Percentiles rank a stretch among this genome's conserved stretches.
These are phyloP conservation scores for Aldrovandia affinis DNA, from an alignment of 2,797 vertebrate species.

Conservation along the genomic window DNA sequence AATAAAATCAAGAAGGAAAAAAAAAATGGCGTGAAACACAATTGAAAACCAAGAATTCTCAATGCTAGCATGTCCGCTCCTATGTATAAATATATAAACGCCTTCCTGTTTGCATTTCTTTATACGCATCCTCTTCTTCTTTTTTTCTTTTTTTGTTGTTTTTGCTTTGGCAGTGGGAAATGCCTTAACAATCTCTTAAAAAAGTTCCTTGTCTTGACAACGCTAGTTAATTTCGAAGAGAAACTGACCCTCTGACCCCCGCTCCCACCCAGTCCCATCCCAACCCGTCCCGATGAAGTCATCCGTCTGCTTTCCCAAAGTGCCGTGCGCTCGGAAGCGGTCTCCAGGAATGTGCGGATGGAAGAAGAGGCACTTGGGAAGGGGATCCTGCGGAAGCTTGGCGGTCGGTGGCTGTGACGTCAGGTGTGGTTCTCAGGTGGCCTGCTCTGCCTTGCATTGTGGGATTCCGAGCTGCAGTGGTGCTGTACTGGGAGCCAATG, in stretches of 20 bases:
- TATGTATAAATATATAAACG: constrained; percentile 75
- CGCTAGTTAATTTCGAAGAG: constrained; percentile 23
- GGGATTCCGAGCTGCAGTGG: constrained; percentile 40
- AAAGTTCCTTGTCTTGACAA: constrained; percentile 2
- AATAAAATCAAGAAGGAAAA: constrained; percentile 59
- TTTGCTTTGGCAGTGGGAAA: constrained; percentile 65
- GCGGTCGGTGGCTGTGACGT: constrained; percentile 14
- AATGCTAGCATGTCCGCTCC: constrained; percentile 68
- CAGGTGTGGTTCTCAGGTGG: background rate
- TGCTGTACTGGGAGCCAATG: constrained; percentile 15
- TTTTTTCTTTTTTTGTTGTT: constrained; percentile 40
- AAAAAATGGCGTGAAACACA: constrained; percentile 59
- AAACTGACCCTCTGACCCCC: constrained; percentile 44
- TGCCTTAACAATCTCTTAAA: constrained; percentile 56
- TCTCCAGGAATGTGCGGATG: constrained; percentile 49
- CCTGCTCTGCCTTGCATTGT: constrained; percentile 32
- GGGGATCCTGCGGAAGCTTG: background rate
- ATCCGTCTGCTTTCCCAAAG: constrained; percentile 28
- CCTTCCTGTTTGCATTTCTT: constrained; percentile 64
- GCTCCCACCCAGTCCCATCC: constrained; percentile 31
- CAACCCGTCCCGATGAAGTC: constrained; percentile 12
- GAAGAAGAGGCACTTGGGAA: constrained; percentile 49
- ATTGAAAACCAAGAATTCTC: constrained; percentile 59
- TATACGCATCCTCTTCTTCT: constrained; percentile 53
- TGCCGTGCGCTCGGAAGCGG: constrained; percentile 34